Evolutionary conservation across 2,797 vertebrate species (phyloP).

Genomic region (Simalia tracyae): DNA sequence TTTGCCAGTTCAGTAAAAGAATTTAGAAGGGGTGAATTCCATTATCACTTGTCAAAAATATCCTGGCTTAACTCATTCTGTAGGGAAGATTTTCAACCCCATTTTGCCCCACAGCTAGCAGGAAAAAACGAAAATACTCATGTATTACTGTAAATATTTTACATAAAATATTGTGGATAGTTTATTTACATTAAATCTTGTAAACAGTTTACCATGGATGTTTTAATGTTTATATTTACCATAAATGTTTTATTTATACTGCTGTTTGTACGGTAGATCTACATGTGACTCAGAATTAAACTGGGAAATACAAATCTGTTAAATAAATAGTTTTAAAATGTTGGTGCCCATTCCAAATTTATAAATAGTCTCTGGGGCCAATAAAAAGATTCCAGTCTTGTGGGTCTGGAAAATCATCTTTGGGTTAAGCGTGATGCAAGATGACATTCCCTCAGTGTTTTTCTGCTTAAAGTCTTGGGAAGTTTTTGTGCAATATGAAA

Average conservation of each 20-base stretch:
- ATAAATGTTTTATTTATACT: not conserved
- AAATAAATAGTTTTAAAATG: not conserved
- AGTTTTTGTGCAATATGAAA: not conserved
- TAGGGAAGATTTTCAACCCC: not conserved
- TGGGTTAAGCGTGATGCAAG: not conserved
- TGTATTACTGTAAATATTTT: not conserved
- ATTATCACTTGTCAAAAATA: slow-evolving; percentile 3
- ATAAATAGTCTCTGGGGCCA: not conserved
- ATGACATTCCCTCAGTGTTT: not conserved
- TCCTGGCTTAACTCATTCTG: not conserved
- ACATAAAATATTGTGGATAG: not conserved
- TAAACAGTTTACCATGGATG: not conserved
- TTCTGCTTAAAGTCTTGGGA: not conserved
- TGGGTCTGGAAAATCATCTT: not conserved
- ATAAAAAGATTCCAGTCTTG: not conserved
- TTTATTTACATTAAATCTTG: not conserved
- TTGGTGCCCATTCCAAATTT: not conserved
- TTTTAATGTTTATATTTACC: not conserved
- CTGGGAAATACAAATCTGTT: not conserved
- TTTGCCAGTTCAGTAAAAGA: slow-evolving; percentile 63
- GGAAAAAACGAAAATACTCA: not conserved
- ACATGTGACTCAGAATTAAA: not conserved
- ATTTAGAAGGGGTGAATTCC: slow-evolving; percentile 51
- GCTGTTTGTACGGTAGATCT: not conserved
- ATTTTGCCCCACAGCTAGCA: not conserved